Evolutionary conservation across 2,797 vertebrate species (phyloP).

Genomic region (Chromobotia macracanthus): DNA sequence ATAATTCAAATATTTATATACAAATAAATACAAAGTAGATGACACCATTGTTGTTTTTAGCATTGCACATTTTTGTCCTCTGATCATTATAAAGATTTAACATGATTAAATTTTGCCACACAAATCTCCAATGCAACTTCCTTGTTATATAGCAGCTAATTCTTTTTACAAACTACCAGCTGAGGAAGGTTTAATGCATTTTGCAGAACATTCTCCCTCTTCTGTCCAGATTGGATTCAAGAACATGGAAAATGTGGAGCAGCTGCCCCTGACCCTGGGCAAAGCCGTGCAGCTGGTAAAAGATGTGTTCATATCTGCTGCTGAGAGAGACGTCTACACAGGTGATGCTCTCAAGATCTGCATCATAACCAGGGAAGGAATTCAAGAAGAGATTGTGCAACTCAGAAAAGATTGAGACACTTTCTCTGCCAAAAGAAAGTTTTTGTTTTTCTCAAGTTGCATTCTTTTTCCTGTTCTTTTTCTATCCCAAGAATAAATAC

Average conservation of each 20-base stretch:
- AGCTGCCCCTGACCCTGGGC: slow-evolving; percentile 85
- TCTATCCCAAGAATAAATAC: slow-evolving; percentile 76
- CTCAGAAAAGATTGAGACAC: slow-evolving; percentile 85
- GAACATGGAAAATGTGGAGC: slow-evolving; percentile 95
- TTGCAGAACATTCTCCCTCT: background rate
- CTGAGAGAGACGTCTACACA: slow-evolving; percentile 97
- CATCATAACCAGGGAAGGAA: slow-evolving; percentile 90
- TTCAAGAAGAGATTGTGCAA: slow-evolving; percentile 84
- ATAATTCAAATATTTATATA: too few species aligned
- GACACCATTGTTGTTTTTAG: too few species aligned
- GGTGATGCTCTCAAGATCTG: slow-evolving; percentile 91
- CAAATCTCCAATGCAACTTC: background rate
- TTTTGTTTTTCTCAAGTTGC: slow-evolving; percentile 57
- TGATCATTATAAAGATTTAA: too few species aligned
- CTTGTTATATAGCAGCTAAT: background rate
- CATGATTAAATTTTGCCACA: too few species aligned
- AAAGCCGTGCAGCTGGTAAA: slow-evolving; percentile 93
- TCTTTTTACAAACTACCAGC: too few species aligned
- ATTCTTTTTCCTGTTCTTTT: slow-evolving; percentile 67
- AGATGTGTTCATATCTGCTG: slow-evolving; percentile 96
- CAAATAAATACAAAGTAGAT: too few species aligned
- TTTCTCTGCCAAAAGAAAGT: slow-evolving; percentile 30
- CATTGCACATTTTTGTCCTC: too few species aligned
- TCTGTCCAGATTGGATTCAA: slow-evolving; percentile 91
- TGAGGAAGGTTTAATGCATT: background rate